phyloP scores from a whole-genome alignment of 1,140 invertebrate species.

The Nixonia krombeini region DNA sequence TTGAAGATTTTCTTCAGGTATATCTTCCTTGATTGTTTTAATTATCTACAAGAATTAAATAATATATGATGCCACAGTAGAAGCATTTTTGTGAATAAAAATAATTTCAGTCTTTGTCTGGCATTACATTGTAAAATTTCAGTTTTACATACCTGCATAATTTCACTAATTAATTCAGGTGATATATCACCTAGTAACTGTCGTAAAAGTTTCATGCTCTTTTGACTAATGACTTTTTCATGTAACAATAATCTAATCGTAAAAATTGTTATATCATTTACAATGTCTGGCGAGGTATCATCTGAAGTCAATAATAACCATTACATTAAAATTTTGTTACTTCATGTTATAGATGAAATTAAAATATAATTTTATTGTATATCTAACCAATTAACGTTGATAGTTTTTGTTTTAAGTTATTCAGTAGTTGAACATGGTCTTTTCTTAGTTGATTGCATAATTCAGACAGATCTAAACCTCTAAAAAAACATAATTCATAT shows the following conservation, averaged over 20 bases:
- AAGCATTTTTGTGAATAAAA: too few species aligned
- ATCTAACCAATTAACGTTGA: conserved; percentile 48
- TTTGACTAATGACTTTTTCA: conserved; percentile 74
- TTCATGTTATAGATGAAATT: conserved; percentile 8
- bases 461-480: conserved; percentile 52
- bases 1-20: conserved; percentile 49
- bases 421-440: conserved; percentile 22
- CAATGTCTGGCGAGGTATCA: conserved; percentile 67
- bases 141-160: conserved; percentile 70
- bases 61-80: too few species aligned
- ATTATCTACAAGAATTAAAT: conserved; percentile 66
- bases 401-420: conserved; percentile 45
- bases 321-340: conserved; percentile 4
- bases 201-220: conserved; percentile 71
- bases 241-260: conserved; percentile 76
- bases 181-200: conserved; percentile 73
- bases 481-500: conserved; percentile 41
- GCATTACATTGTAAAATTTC: conserved; percentile 8
- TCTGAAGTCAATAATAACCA: conserved; percentile 40
- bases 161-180: conserved; percentile 68
- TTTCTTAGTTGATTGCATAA: conserved; percentile 50
- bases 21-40: conserved; percentile 36
- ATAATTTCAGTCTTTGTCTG: too few species aligned
- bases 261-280: conserved; percentile 77
- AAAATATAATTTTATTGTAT: conserved; percentile 4